These are phyloP conservation scores for Nasonia oneida DNA, from an alignment of 2,888 invertebrate genomes.

Conservation along the genomic window DNA sequence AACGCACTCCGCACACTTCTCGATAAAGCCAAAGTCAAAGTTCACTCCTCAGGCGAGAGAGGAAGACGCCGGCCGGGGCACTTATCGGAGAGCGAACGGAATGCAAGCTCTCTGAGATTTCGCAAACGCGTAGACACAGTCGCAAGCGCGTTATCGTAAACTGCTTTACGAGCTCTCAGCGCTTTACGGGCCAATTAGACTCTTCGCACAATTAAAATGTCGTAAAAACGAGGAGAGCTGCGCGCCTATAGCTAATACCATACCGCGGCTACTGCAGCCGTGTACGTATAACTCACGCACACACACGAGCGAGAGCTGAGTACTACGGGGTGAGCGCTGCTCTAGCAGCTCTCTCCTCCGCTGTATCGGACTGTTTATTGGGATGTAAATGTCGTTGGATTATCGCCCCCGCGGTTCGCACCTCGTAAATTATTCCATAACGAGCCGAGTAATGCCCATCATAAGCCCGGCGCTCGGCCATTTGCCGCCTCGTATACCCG, in stretches of 20 bases:
- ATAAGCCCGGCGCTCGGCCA: constrained; percentile 57
- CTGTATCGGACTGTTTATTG: constrained; percentile 77
- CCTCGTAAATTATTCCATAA: constrained; percentile 79
- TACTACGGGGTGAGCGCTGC: constrained; percentile 45
- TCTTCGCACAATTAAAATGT: constrained; percentile 76
- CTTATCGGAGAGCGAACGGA: not conserved
- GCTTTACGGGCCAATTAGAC: constrained; percentile 77
- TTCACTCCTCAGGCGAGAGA: constrained; percentile 13
- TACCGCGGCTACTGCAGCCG: constrained; percentile 56
- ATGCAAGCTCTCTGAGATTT: constrained; percentile 47
- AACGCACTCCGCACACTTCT: not conserved
- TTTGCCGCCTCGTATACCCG: constrained; percentile 16
- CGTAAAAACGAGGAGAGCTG: constrained; percentile 73
- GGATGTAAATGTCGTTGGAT: constrained; percentile 79
- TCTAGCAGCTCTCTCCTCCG: constrained; percentile 35
- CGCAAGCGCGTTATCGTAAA: constrained; percentile 70
- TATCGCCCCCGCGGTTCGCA: constrained; percentile 79
- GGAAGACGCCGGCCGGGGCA: not conserved
- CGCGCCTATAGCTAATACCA: constrained; percentile 48
- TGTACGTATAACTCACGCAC: not conserved
- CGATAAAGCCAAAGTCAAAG: constrained; percentile 42
- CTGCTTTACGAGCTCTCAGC: constrained; percentile 72
- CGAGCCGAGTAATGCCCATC: constrained; percentile 79
- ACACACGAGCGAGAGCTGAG: not conserved
- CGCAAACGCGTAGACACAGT: constrained; percentile 19